Base-by-base conservation (phyloP, 1,140 invertebrate genomes). In the Drosophila sp. region DNA sequence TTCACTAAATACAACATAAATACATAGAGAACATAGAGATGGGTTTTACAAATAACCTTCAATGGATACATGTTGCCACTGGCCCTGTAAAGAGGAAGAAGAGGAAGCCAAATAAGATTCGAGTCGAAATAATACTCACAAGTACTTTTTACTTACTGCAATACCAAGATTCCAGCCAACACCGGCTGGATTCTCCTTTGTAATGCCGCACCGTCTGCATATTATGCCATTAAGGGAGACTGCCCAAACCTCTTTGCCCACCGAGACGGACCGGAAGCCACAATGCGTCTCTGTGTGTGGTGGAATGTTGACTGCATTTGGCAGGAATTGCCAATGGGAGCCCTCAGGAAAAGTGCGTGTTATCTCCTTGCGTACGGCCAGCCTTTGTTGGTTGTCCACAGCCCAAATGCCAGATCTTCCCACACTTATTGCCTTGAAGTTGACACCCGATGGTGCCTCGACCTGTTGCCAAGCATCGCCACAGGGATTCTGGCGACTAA, bases 361-460 rank as follows among this genome's bases (percentile, higher is more conserved):
- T 25, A 97, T 94, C 76, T 95, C 95, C 38, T 93, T 94, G 17
- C 96, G 93, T 10, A 96, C 94, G 66, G 94, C 95, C 32, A 97
- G 86, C 79, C 93, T 93, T 25, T 94, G 94, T 35, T 92, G 91
- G 54, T 93, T 93, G 80, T 95, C 95, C 7, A 96, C 82, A 2
- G 94, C 95, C 95, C 96, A 96, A 7, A 97, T 95, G 11, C 94
- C 95, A 30, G 94, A 93, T 17, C 92, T 91, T 27, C 96, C 96
- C 17, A 95, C 95, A 0, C 96, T 96, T 30, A 98, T 94, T 83
- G 96, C 95, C 81, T 95, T 96, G 47, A 97, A 94, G n/a, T 94
- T 94, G 50, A 93, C 93, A 47, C 95, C 95, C 60, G 81, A 23
- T 4, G 91, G 80, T 10, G 81, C 76, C 61, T 92, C 90, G 33